Evolutionary conservation across 2,888 invertebrate species (phyloP).

Genomic region (Noctua fimbriata): DNA sequence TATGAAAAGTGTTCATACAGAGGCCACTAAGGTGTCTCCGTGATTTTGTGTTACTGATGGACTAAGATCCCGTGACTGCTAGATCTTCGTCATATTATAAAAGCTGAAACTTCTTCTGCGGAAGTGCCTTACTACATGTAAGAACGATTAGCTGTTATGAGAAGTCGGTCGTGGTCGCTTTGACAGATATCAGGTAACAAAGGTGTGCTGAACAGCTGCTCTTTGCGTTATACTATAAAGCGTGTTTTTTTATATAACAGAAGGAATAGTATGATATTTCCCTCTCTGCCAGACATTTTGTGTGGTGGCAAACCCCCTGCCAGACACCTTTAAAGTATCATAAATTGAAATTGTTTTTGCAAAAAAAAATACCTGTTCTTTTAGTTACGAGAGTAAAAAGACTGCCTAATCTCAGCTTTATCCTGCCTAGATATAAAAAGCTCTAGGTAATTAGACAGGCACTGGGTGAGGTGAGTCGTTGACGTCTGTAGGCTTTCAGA

Average conservation of each 20-base stretch:
- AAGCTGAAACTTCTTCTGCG: background rate
- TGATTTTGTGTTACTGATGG: background rate
- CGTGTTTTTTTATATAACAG: too few relatives aligned
- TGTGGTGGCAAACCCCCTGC: background rate
- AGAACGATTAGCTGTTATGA: background rate
- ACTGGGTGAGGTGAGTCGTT: slow-evolving; percentile 26
- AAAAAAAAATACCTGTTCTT: too few relatives aligned
- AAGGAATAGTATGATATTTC: background rate
- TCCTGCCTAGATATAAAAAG: slow-evolving; percentile 16
- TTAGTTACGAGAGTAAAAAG: background rate
- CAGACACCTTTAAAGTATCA: background rate
- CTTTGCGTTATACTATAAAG: too few relatives aligned
- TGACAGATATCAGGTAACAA: background rate
- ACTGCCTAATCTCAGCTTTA: background rate
- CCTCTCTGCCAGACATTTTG: background rate
- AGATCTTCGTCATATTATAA: background rate
- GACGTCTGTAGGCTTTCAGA: slow-evolving; percentile 43
- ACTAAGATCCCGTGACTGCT: background rate
- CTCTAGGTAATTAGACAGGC: slow-evolving; percentile 23
- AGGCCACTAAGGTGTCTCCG: background rate
- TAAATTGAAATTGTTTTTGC: background rate
- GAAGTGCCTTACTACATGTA: background rate
- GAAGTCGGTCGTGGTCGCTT: background rate
- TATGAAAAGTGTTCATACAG: background rate
- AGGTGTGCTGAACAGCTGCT: too few relatives aligned